phyloP scores from a whole-genome alignment of 2,888 invertebrate genomes.

The Drosophila neotestacea region DNA sequence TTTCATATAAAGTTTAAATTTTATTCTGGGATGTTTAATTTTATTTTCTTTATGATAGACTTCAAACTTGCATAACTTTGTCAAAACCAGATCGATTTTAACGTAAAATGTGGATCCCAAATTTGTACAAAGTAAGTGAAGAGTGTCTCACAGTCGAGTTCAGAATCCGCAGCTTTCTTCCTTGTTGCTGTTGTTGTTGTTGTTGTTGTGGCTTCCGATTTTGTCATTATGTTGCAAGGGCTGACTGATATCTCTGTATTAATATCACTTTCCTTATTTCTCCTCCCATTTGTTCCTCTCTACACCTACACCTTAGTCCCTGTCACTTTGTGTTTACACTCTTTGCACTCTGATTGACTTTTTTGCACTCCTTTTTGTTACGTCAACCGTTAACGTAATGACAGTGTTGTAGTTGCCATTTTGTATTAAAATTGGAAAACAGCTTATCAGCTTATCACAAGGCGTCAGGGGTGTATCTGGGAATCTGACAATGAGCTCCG shows the following conservation, averaged over 20 bases:
- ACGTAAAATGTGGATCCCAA: too few species aligned
- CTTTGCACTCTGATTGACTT: background rate
- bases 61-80: too few species aligned
- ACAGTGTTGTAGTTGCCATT: background rate
- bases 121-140: background rate
- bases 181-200: slow-evolving; percentile 2
- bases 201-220: background rate
- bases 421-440: background rate
- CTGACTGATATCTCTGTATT: background rate
- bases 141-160: background rate
- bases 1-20: too few species aligned
- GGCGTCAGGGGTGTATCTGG: too few species aligned
- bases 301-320: background rate
- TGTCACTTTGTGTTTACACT: background rate
- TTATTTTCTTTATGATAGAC: too few species aligned
- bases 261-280: background rate
- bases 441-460: background rate
- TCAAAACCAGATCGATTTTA: too few species aligned
- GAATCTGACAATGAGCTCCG: too few species aligned
- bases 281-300: background rate
- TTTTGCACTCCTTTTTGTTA: background rate
- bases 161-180: background rate
- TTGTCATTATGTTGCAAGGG: background rate
- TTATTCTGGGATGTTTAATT: too few species aligned
- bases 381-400: background rate